phyloP scores from a whole-genome alignment of 2,113 vertebrate genomes.

The Electrona antarctica region DNA sequence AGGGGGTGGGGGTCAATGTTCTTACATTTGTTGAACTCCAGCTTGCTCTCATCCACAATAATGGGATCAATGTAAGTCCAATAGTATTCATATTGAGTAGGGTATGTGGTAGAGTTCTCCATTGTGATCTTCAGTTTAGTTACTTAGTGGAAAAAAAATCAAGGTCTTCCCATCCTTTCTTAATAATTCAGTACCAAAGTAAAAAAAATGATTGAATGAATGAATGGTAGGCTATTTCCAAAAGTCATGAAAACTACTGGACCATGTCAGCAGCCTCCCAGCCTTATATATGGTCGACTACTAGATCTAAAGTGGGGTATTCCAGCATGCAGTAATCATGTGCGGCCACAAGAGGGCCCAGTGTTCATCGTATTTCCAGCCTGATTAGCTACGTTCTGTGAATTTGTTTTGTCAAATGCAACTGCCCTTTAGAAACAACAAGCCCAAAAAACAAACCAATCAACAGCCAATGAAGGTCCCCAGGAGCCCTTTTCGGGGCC shows the following conservation, averaged over 20 bases:
- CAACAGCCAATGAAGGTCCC: too few species aligned
- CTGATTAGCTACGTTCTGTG: too few species aligned
- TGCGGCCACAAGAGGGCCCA: slow-evolving; percentile 22
- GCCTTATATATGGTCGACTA: not conserved
- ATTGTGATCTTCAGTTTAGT: slow-evolving; percentile 49
- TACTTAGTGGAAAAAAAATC: not conserved
- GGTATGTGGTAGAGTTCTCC: slow-evolving; percentile 68
- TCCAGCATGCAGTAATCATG: not conserved
- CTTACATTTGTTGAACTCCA: slow-evolving; percentile 91
- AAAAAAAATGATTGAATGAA: not conserved
- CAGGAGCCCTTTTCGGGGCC: too few species aligned
- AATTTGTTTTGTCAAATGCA: too few species aligned
- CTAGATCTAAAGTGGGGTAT: not conserved
- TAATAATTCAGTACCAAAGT: not conserved
- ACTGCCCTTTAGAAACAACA: too few species aligned
- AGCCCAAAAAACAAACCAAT: too few species aligned
- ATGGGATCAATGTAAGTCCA: slow-evolving; percentile 87
- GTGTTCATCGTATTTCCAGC: not conserved
- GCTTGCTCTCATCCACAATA: slow-evolving; percentile 85
- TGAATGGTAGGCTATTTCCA: not conserved
- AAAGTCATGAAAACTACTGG: not conserved
- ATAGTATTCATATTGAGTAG: slow-evolving; percentile 85
- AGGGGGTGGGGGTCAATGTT: slow-evolving; percentile 19
- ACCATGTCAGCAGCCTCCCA: not conserved
- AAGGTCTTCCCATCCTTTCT: too few species aligned